Base-by-base conservation (phyloP, 1,140 invertebrate species). In the Lordiphosa collinella region DNA sequence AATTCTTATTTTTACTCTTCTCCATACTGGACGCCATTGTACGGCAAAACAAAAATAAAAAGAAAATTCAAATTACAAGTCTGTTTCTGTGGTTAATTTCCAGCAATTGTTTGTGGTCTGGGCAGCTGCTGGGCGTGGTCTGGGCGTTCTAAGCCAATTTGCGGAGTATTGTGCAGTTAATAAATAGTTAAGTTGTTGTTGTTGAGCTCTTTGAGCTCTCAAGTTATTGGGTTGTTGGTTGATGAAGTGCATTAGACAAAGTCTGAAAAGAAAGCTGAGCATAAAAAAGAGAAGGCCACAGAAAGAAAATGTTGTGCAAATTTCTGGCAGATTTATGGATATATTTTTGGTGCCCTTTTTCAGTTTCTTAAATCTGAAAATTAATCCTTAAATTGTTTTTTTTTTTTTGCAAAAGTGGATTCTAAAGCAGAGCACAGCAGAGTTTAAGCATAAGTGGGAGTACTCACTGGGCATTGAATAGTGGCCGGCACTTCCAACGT, bases 101-200 rank as follows among this genome's bases (percentile, higher is more conserved):
- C 37, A 60, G 60, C 64, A 60, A 60, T 60, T 52, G 56, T 41
- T 36, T 12, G 51, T 48, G 48, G 63, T 41, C 41, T 40, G 51
- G 18, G 31, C 38, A 37, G 36, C 11, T 36, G 25, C 16, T 35
- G 41, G 38, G 53, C 52, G 43, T 53, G 48, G 11, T 38, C 12
- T 41, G 34, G 48, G 62, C 54, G 54, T 48, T 64, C 54, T 71
- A 48, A 76, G 61, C 66, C 66, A 80, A 80, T 80, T 76, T 75
- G 71, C 35, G n/a, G 36, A 31, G 16, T 58, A 80, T 80, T 80
- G 76, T 80, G 34, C 71, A 63, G 47, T 71, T 80, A 75, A 70
- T 80, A 82, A 74, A 80, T 75, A 71, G 75, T 80, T 80, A 14
- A 41, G 49, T 34, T 59, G 50, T 50, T 38, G 9, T 47, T 25